Base-by-base conservation (phyloP, 2,888 invertebrate species). In the Acrobasis consociella region DNA sequence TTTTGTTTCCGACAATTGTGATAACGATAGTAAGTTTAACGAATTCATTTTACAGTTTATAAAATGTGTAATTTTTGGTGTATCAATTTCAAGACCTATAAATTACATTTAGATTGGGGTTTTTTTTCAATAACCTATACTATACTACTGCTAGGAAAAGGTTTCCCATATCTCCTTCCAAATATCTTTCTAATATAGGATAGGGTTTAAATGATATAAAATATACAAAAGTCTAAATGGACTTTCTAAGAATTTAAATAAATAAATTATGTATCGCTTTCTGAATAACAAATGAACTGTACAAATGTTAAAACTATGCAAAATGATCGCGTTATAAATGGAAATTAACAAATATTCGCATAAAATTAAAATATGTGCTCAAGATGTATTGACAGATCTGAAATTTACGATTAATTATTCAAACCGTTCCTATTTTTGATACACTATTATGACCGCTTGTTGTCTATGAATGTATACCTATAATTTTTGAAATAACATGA, bases 361-460 rank as follows among this genome's bases (percentile, higher is more conserved):
- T 37, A 59, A 59, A 31, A 59, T 59, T 59, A 59, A 59, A 59
- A 59, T 49, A 59, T 50, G 31, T 59, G n/a, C 37, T 46, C 31
- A 22, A 13, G 49, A 49, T 58, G 2, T 31, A 59, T 59, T 60
- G 59, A 50, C 38, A 38, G 17, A 50, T 60, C 59, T 59, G 37
- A 38, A 39, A 60, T 51, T 5, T 58, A 52, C 52, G 60, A 51
- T 51, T 52, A 60, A 42, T 60, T 51, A 60, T 60, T 60, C 51
- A 60, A 60, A 51, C 50, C 37, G 38, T 50, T 38, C 13, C 46
- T 58, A 58, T 58, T 31, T 49, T 17, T 49, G 52, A 11, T 16
- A 55, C n/a, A 53, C 53, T 55, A 16, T 31, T 16, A 16, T 16
- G 15, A 39, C 38, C 55, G 39, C 39, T 11, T 46, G 9, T 39